phyloP scores from a whole-genome alignment of 2,113 vertebrate genomes.

The Tupaia chinensis region DNA sequence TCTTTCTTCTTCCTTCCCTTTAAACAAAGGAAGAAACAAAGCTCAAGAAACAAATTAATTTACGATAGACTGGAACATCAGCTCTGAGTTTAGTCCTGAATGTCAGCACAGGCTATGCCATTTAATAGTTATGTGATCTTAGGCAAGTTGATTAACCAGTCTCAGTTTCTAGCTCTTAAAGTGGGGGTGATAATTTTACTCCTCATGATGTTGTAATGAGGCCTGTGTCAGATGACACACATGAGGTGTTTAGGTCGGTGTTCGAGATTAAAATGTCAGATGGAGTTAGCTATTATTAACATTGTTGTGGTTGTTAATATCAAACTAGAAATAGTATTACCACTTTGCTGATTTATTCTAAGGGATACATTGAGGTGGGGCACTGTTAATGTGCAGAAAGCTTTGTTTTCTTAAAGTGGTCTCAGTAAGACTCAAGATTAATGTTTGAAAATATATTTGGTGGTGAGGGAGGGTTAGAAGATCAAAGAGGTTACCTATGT shows the following conservation, averaged over 20 bases:
- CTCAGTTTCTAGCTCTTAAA: conserved; percentile 35
- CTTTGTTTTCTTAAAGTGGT: not conserved
- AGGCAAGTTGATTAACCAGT: conserved; percentile 13
- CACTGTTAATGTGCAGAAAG: not conserved
- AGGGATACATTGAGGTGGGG: not conserved
- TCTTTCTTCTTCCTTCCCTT: not conserved
- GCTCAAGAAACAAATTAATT: not conserved
- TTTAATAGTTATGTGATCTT: not conserved
- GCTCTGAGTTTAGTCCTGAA: not conserved
- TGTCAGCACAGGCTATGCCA: not conserved
- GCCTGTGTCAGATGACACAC: not conserved
- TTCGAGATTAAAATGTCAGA: conserved; percentile 4
- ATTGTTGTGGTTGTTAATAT: not conserved
- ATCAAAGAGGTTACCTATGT: not conserved
- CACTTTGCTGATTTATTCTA: not conserved
- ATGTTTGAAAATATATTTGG: conserved; percentile 28
- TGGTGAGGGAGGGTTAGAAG: not conserved
- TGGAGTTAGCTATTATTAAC: not conserved
- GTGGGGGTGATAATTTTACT: not conserved
- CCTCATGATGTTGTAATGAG: not conserved
- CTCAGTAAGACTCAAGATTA: not conserved
- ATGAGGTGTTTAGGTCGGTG: not conserved
- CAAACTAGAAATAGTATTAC: not conserved
- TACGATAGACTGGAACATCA: not conserved
- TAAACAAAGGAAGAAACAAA: conserved; percentile 14